Evolutionary conservation across 2,888 invertebrate species (phyloP).

Genomic region (Heterodera filipjevi): DNA sequence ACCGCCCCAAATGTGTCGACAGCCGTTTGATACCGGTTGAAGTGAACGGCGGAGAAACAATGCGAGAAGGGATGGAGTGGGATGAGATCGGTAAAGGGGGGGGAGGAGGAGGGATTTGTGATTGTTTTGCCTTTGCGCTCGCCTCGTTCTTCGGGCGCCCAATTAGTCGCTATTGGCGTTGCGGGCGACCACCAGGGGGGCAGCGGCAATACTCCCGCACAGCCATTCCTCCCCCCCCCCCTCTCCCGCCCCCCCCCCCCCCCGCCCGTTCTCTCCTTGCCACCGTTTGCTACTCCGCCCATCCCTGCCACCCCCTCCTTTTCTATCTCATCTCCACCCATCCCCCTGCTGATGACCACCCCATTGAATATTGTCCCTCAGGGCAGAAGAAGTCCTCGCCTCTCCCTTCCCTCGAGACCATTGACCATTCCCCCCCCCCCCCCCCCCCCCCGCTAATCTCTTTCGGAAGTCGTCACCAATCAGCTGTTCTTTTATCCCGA

Average conservation of each 20-base stretch:
- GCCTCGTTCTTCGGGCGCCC: background rate
- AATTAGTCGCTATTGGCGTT: constrained; percentile 4
- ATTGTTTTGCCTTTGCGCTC: constrained; percentile 7
- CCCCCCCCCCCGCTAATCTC: too few relatives aligned
- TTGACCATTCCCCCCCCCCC: too few relatives aligned
- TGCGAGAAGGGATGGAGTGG: background rate
- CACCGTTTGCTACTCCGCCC: background rate
- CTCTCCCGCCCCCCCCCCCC: background rate
- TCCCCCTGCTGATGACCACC: too few relatives aligned
- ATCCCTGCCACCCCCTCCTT: background rate
- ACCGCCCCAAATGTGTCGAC: background rate
- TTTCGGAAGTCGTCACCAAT: too few relatives aligned
- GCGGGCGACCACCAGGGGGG: background rate
- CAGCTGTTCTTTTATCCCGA: background rate
- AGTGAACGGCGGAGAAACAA: background rate
- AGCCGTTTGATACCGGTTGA: constrained; percentile 4
- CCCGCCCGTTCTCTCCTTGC: background rate
- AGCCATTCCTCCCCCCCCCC: too few relatives aligned
- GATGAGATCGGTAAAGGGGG: background rate
- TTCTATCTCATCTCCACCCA: background rate
- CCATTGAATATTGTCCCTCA: too few relatives aligned
- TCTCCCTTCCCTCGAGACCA: too few relatives aligned
- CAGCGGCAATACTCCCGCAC: background rate
- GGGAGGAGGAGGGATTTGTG: background rate
- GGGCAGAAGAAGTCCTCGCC: too few relatives aligned